Evolutionary conservation across 2,888 invertebrate genomes (phyloP), one percentile per base, ranked within the genome.

Genomic region (Mimas tiliae): DNA sequence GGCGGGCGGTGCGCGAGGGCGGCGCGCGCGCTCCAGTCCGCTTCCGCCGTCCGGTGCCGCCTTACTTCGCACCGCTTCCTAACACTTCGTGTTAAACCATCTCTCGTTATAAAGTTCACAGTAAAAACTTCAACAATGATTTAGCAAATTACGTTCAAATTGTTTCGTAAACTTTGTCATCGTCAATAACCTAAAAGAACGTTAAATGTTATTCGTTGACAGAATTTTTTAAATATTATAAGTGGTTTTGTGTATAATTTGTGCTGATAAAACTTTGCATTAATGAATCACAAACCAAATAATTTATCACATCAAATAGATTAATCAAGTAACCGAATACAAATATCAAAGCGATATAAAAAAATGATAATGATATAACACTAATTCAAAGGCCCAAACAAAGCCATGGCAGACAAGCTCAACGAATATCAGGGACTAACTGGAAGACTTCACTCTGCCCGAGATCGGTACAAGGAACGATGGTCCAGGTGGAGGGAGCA

Each of bases 401-500:
- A 6, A 65, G 85, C 74, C 73, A 96, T 96, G 96, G 96, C 96
- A 80, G 97, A 97, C 73, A 97, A 97, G 85, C 86, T 97, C 65
- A 95, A 96, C 78, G 96, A 97, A 75, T 97, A 97, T 83, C 96
- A 97, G 83, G 97, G 97, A 0, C 88, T 95, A 64, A 86, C 95
- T 0, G 97, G 97, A 8, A 94, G 96, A 33, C 82, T 96, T 38
- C 97, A 97, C 80, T 94, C 94, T 21, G 91, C 95, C 70, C 94
- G 96, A 62, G 96, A 97, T 72, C 92, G 92, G 66, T 90, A 95
- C 48, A 94, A 94, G 66, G 96, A 96, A 80, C 94, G 94, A 69
- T 95, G 95, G 94, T 82, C 93, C 1, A 86, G 80, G 19, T 96
- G 95, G 94, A 95, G 94, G 68, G 96, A 96, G 72, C 87, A 94